phyloP scores from a whole-genome alignment of 2,888 invertebrate species.

The Griposia aprilina region DNA sequence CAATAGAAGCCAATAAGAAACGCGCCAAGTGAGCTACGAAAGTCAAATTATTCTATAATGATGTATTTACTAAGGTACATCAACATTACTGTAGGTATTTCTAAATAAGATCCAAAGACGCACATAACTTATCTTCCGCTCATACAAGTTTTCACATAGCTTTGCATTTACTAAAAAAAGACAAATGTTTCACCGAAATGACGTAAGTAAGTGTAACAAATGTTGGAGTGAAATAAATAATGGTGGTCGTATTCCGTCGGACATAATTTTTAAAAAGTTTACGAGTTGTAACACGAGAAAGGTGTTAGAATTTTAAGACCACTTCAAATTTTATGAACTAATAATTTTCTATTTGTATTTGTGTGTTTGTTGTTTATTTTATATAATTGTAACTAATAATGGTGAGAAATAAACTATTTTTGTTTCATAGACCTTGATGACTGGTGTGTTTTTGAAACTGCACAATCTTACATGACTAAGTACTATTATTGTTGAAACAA shows the following conservation, averaged over 20 bases:
- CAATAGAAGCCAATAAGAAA: neutral
- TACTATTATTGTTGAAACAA: neutral
- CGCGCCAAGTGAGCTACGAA: neutral
- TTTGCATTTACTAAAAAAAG: neutral
- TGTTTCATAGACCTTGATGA: no score
- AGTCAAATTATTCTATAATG: neutral
- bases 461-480: neutral
- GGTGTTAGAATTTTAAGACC: constrained; percentile 28
- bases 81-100: neutral
- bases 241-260: neutral
- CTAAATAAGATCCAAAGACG: neutral
- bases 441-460: constrained; percentile 2
- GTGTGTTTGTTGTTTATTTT: neutral
- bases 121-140: neutral
- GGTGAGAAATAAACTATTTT: no score
- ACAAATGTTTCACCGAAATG: neutral
- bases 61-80: neutral
- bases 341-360: neutral
- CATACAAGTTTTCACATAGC: neutral
- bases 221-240: constrained; percentile 28
- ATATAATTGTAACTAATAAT: no score
- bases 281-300: constrained; percentile 18
- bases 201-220: constrained; percentile 3
- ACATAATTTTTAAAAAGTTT: constrained; percentile 26
- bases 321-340: constrained; percentile 20